Evolutionary conservation across 2,888 invertebrate genomes (phyloP).

Genomic region (Aporophyla lueneburgensis): DNA sequence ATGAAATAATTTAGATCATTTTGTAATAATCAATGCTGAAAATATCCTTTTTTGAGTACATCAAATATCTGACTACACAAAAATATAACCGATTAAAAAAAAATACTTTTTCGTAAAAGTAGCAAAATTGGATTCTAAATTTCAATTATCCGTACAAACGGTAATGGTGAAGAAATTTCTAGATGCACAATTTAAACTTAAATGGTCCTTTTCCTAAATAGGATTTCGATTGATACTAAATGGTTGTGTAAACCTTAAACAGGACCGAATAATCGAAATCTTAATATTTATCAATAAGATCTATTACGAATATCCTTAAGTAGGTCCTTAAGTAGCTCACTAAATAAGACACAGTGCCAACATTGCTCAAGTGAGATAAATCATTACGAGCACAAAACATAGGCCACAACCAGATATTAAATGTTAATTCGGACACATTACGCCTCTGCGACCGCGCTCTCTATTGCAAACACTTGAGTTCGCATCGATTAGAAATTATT

Average conservation of each 20-base stretch:
- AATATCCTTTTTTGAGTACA: not conserved
- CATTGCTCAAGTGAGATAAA: conserved; percentile 33
- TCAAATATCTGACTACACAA: not conserved
- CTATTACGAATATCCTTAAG: conserved; percentile 35
- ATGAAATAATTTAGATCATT: too few species aligned
- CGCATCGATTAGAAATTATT: conserved; percentile 61
- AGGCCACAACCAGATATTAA: conserved; percentile 8
- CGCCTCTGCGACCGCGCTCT: conserved; percentile 48
- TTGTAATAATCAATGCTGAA: not conserved
- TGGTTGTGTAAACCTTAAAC: not conserved
- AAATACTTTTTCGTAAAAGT: not conserved
- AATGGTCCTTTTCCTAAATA: not conserved
- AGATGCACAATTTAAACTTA: too few species aligned
- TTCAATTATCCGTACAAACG: too few species aligned
- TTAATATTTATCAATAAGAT: conserved; percentile 15
- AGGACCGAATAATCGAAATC: not conserved
- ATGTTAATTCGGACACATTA: conserved; percentile 58
- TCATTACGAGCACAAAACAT: conserved; percentile 22
- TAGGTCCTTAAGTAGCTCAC: not conserved
- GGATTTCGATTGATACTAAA: not conserved
- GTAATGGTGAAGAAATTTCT: not conserved
- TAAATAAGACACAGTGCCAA: conserved; percentile 4
- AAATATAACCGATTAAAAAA: not conserved
- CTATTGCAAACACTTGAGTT: conserved; percentile 37
- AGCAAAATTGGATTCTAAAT: not conserved